Base-by-base conservation (phyloP, 2,797 vertebrate species). In the Danionella dracula region DNA sequence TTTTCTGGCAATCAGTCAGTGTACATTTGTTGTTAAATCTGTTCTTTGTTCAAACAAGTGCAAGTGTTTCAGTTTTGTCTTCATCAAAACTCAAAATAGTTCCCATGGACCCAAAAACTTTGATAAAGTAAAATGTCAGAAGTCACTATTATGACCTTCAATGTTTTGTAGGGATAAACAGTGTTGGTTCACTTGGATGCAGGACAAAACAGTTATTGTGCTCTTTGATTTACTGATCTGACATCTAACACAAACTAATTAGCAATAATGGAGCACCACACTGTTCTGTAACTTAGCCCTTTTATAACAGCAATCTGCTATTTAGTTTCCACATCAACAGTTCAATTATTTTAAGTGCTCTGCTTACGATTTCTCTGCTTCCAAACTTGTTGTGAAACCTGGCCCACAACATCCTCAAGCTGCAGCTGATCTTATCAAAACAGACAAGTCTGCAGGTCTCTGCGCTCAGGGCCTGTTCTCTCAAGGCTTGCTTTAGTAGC, bases 201-300 rank as follows among this genome's bases (percentile, higher is more conserved):
- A 9, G 34, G 10, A 2, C 4, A 31, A 15, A 8, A 17, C 29
- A 29, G n/a, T 23, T 10, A 55, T 34, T 8, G 1, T 16, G 3
- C 13, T 37, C 21, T 21, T 13, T 23, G n/a, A n/a, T 8, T 2
- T 11, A 5, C 8, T 7, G 9, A n/a, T n/a, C n/a, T n/a, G n/a
- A n/a, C 13, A 4, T 34, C 6, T 6, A 5, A n/a, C 34, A 20
- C 20, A 34, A 56, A 32, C 40, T 42, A 57, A 51, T 57, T 68
- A 62, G 57, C 13, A 34, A 66, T 49, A 55, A 61, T 70, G 45
- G 15, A 41, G 8, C 31, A 27, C 9, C 40, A 59, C n/a, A 62
- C 59, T 72, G 59, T 78, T 81, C 72, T 66, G 48, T 50, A 41
- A 73, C 31, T 71, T n/a, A 46, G 31, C 53, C 32, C 15, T 46